Evolutionary conservation across 2,797 vertebrate species (phyloP), one percentile per base, ranked within the genome.

Genomic region (Apogon hyalosoma): DNA sequence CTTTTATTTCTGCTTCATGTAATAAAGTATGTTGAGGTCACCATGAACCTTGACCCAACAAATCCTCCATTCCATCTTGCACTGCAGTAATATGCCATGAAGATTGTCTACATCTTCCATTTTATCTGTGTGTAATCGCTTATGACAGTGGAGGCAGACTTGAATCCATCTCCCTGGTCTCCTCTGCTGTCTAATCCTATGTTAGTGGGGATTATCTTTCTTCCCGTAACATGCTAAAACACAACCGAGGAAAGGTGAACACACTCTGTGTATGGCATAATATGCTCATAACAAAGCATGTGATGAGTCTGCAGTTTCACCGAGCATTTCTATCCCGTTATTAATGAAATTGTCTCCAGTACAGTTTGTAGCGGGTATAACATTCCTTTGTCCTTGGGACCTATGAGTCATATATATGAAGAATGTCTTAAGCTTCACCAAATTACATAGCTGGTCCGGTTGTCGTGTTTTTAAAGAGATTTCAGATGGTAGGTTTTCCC

Each of bases 321-420:
- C 38, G 31, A 69, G 74, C 63, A 36, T 85, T 87, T 85, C 72
- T 68, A 77, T 78, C 82, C 87, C 84, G 59, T 90, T 88, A 88
- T 92, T 92, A 90, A 90, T 89, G 60, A 82, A 88, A 90, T 62
- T 63, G 76, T 80, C 79, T 87, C 65, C 75, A 24, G 42, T 73
- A 41, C 50, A 67, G 72, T 72, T 82, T 79, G 65, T 79, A 21
- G 15, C 28, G 28, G 55, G 15, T 69, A 60, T 65, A 73, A 75
- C 80, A 73, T 83, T 77, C 63, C 24, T 66, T 33, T 70, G 75
- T 82, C 82, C 75, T 78, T 70, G 73, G 58, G 21, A 68, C 41
- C 61, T 58, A 24, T 76, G 69, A 84, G 79, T 88, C 63, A 58
- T 46, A 66, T 75, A 18, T 15, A 49, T 46, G 58, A 65, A 60